Base-by-base conservation (phyloP, 2,888 invertebrate genomes). In the Gisinianus flammeolus region DNA sequence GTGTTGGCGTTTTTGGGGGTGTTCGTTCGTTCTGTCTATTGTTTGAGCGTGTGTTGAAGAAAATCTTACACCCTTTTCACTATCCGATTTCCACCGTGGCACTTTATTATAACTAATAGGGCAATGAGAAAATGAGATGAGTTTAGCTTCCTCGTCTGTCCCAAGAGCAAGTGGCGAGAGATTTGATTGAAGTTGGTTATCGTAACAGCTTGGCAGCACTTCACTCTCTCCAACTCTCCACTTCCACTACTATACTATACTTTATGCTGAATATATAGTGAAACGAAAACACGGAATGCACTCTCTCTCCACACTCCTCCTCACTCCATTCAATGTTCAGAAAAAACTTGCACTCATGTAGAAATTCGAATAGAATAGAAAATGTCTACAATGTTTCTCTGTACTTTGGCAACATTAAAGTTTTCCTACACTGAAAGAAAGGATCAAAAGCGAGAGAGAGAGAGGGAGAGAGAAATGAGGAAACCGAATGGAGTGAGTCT, bases 91-190 rank as follows among this genome's bases (percentile, higher is more conserved):
- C n/a, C 58, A 72, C 52, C 56, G n/a, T 73, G 26, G 62, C 73
- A 62, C 62, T 73, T 62, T 73, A 73, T 73, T 62, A 73, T 73
- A 62, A 73, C 73, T 73, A 64, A 62, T 73, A 64, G 64, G 73
- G 73, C 73, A 73, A 73, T 64, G 73, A 73, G 73, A 35, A 73
- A 24, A 62, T 58, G 35, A 73, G 73, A 62, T 73, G 62, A 73
- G 73, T 31, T 72, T 58, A 66, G 30, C 66, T 30, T 56, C 66
- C 31, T 16, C 66, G 66, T 56, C n/a, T 26, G 70, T 62, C 73
- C 62, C 73, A 71, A 56, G 71, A 71, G 71, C 71, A n/a, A 69
- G 68, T 69, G 69, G 52, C 52, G 16, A 54, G 33, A 64, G 35
- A 62, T 73, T 73, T 73, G 73, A 73, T 73, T 73, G 62, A 58